Evolutionary conservation across 1,140 invertebrate species (phyloP).

Genomic region (Cryptotermes secundus): DNA sequence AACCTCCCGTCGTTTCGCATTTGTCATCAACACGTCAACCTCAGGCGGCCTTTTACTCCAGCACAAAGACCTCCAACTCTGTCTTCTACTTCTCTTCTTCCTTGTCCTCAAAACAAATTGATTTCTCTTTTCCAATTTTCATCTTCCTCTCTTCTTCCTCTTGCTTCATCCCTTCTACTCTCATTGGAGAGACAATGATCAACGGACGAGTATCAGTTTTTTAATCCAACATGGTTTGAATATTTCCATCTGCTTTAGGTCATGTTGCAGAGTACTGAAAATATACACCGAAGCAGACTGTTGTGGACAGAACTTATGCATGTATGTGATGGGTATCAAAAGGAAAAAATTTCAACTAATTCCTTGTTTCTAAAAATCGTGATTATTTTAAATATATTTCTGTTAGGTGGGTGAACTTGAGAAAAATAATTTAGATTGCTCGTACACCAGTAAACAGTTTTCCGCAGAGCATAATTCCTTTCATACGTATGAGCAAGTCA

Average conservation of each 20-base stretch:
- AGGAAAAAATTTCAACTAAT: too few species aligned
- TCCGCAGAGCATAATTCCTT: too few species aligned
- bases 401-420: too few species aligned
- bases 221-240: not conserved
- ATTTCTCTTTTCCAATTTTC: not conserved
- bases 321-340: too few species aligned
- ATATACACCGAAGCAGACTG: not conserved
- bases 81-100: constrained; percentile 7
- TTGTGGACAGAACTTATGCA: not conserved
- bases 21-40: constrained; percentile 27
- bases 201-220: not conserved
- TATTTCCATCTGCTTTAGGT: not conserved
- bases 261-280: not conserved
- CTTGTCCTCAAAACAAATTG: not conserved
- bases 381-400: too few species aligned
- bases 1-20: constrained; percentile 17
- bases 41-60: constrained; percentile 14
- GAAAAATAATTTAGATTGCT: too few species aligned
- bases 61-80: not conserved
- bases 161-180: not conserved
- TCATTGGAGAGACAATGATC: not conserved
- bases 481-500: too few species aligned
- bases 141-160: not conserved
- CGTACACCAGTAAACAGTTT: too few species aligned
- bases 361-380: too few species aligned